Percentiles rank a stretch among this genome's conserved stretches.
Evolutionary conservation across 2,797 vertebrate species (phyloP).

Genomic region (Eulemur rubriventer): DNA sequence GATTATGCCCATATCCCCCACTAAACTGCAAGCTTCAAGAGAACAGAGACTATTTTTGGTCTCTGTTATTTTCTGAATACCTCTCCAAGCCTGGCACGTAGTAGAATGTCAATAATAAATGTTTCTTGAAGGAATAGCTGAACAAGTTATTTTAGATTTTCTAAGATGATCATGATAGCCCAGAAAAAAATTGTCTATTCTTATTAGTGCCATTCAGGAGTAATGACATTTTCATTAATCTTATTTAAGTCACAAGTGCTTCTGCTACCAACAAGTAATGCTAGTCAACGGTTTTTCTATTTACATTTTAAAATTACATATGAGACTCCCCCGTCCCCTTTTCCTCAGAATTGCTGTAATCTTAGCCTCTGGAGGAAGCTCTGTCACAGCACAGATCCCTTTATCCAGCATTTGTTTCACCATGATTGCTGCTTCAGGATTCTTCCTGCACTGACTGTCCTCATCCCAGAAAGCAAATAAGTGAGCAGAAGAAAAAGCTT

Average conservation of each 20-base stretch:
- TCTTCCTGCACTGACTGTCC: not conserved
- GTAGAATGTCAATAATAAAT: not conserved
- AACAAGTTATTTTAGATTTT: not conserved
- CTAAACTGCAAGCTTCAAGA: not conserved
- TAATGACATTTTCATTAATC: not conserved
- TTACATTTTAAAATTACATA: not conserved
- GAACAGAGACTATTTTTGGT: not conserved
- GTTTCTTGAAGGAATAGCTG: not conserved
- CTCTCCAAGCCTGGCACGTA: not conserved
- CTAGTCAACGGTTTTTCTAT: not conserved
- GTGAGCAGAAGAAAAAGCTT: not conserved
- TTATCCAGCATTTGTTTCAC: not conserved
- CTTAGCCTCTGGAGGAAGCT: not conserved
- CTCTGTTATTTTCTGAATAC: not conserved
- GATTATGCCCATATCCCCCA: not conserved
- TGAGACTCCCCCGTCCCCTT: rapidly evolving
- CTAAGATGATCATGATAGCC: not conserved
- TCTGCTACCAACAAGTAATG: not conserved
- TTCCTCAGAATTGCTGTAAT: not conserved
- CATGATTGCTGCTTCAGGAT: not conserved
- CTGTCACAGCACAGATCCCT: no score
- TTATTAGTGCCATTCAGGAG: not conserved
- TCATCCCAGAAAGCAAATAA: constrained; percentile 13
- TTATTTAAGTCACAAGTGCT: not conserved
- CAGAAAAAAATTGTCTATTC: not conserved